Base-by-base conservation (phyloP, 2,797 vertebrate species). In the Characodon lateralis region DNA sequence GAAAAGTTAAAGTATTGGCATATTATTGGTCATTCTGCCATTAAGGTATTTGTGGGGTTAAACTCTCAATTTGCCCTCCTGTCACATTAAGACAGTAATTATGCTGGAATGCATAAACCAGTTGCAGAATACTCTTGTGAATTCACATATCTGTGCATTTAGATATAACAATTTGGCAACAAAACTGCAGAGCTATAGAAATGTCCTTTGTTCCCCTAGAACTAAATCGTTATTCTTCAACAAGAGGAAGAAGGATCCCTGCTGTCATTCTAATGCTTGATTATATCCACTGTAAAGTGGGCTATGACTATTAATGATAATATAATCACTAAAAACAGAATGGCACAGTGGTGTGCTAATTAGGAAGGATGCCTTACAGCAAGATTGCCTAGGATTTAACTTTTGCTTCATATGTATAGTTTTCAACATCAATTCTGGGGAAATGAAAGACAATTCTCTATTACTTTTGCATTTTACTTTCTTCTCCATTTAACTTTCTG, bases 41-140 rank as follows among this genome's bases (percentile, higher is more conserved):
- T 74, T 83, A 74, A 74, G 74, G 80, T 80, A 53, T 46, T 22
- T 51, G 28, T 55, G 58, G 31, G 74, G 80, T 73, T 77, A 81
- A 81, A 61, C 56, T 39, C 35, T 35, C 35, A 35, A 53, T 46
- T 22, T 51, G 28, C 24, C 63, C 68, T 71, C 55, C 18, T 76
- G 82, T 80, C 68, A 85, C 46, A 31, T 6, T 16, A 51, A 74
- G 75, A 85, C 72, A 82, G 77, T 56, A 63, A 72, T 35, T 51
- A 72, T 20, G n/a, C 31, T 83, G 79, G 71, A 61, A 78, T 77
- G 71, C 78, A 86, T 69, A 82, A 85, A 81, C 48, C 31, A 31
- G 35, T 71, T 74, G 78, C 68, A 81, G 35, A 77, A 41, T 48
- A 74, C 46, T 39, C 10, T 50, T 10, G 24, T 65, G 75, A 61